These are phyloP conservation scores for Enteromius radiatus DNA, from an alignment of 2,797 vertebrate species.

Conservation along the genomic window DNA sequence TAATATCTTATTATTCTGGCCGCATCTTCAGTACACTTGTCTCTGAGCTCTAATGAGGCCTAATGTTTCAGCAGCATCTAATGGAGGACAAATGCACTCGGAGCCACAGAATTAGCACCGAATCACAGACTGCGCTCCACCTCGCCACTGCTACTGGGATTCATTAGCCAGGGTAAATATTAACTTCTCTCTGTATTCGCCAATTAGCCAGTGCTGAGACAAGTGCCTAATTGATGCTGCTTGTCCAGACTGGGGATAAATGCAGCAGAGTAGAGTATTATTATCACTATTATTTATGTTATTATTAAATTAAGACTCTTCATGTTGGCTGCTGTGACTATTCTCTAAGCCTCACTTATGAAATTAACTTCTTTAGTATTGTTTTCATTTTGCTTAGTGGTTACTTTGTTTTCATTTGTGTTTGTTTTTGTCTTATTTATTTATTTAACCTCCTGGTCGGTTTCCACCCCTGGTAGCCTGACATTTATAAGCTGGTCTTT, in stretches of 20 bases:
- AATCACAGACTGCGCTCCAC: constrained; percentile 14
- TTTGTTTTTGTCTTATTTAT: neutral
- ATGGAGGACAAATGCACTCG: constrained; percentile 49
- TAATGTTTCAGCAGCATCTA: constrained; percentile 44
- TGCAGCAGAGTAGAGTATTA: constrained; percentile 13
- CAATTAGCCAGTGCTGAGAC: constrained; percentile 20
- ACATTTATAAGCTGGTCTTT: neutral
- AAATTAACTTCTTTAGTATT: constrained; percentile 18
- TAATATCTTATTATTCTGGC: constrained; percentile 62
- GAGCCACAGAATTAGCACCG: constrained; percentile 14
- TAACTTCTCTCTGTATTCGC: constrained; percentile 26
- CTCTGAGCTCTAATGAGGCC: constrained; percentile 33
- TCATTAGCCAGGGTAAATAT: constrained; percentile 49
- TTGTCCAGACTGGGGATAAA: neutral
- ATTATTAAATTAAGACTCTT: constrained; percentile 10
- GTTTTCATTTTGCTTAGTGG: constrained; percentile 54
- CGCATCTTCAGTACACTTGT: constrained; percentile 32
- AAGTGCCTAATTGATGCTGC: constrained; percentile 22
- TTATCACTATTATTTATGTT: constrained; percentile 25
- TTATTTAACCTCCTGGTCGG: constrained; percentile 73
- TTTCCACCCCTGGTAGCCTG: constrained; percentile 73
- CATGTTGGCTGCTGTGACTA: constrained; percentile 3
- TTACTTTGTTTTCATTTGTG: constrained; percentile 13
- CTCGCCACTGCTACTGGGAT: constrained; percentile 17
- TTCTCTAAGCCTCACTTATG: neutral